Base-by-base conservation (phyloP, 2,113 vertebrate genomes). In the Pholis gunnellus region DNA sequence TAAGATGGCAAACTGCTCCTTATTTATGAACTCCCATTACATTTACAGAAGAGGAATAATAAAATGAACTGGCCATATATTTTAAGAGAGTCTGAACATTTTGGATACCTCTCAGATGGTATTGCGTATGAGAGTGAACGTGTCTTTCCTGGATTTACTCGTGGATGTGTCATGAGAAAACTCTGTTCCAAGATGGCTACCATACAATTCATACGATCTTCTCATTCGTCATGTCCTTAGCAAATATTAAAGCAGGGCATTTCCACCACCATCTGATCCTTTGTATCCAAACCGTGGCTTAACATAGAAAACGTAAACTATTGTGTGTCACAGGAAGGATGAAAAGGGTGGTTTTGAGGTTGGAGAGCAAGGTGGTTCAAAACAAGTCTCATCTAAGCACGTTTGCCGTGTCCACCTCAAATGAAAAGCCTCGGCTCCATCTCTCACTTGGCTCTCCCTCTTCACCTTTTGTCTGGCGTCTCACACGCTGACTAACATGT, bases 401-500 rank as follows among this genome's bases (percentile, higher is more conserved):
- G 82, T 88, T 79, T 87, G 59, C 81, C 6, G 63, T 75, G 72
- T 82, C 46, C 57, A 29, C 44, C 72, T 57, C 61, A 48, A 56
- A 67, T 50, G 65, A 84, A 84, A 78, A 72, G 66, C 78, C 46
- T 66, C 34, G n/a, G 36, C 52, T 68, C 22, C 27, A 67, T 85
- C 81, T 78, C 88, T 84, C 76, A 63, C 11, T 86, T 48, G 29
- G 54, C 22, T 73, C 66, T 85, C 86, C 79, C 73, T 92, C 86
- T 34, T 81, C 87, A 88, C 75, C 82, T 85, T 90, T 89, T 92
- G 78, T 90, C 40, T 59, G 4, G 36, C 63, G 56, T 50, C 85
- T 85, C 85, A 84, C 64, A 38, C 40, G 71, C 65, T 73, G 67
- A 87, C 87, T 67, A 84, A 86, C 85, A 73, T 2, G 65, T 66